A percentile compares a stretch with the other conserved stretches of the same genome.
Evolutionary conservation across 2,797 vertebrate species (phyloP).

Genomic region (Neopelma chrysocephalum): DNA sequence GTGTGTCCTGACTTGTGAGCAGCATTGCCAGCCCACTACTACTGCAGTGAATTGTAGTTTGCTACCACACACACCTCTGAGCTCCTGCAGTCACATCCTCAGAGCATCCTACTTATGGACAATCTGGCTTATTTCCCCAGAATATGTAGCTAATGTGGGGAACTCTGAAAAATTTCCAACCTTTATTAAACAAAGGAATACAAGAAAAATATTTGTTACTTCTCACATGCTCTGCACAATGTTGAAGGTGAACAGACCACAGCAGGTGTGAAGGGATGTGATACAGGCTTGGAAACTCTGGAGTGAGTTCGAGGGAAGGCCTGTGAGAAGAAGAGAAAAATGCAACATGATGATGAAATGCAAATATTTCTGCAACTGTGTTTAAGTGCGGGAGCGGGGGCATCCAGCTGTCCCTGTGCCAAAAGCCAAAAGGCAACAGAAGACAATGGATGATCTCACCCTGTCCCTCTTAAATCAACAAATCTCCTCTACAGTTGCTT

Average conservation of each 20-base stretch:
- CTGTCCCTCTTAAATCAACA: not conserved
- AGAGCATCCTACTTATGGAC: not conserved
- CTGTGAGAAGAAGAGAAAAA: constrained; percentile 14
- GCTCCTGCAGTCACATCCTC: not conserved
- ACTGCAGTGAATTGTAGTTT: not conserved
- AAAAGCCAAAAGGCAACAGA: constrained; percentile 19
- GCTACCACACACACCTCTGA: not conserved
- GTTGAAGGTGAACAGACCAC: not conserved
- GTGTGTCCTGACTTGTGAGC: not conserved
- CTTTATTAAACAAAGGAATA: not conserved
- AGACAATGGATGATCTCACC: constrained; percentile 35
- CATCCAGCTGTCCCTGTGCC: constrained; percentile 13
- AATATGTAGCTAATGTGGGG: not conserved
- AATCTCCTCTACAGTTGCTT: not conserved
- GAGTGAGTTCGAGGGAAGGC: not conserved
- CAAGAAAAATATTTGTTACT: not conserved
- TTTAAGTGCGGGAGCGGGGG: not conserved
- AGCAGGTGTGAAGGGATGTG: constrained; percentile 35
- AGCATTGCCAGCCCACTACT: not conserved
- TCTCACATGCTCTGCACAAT: not conserved
- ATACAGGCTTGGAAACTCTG: not conserved
- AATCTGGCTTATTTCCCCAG: not conserved
- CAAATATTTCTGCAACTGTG: not conserved
- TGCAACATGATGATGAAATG: constrained; percentile 21
- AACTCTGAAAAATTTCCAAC: not conserved